phyloP scores from a whole-genome alignment of 2,113 vertebrate species.

The Xiphias gladius region DNA sequence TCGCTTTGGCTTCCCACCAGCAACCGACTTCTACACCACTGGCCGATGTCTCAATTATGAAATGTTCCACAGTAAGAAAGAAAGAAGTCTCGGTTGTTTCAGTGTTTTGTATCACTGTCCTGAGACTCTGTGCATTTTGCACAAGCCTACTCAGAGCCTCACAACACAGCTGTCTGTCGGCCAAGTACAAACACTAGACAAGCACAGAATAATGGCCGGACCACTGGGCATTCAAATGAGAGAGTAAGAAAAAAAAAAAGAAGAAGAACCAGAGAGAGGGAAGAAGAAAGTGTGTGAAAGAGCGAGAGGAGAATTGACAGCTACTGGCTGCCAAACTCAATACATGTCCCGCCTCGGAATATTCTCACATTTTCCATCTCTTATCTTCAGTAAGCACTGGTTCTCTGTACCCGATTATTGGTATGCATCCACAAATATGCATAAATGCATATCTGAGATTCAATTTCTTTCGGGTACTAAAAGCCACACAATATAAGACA shows the following conservation, averaged over 20 bases:
- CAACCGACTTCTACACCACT: constrained; percentile 23
- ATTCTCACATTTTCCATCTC: constrained; percentile 21
- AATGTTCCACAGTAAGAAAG: constrained; percentile 32
- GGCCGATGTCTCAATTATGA: constrained; percentile 37
- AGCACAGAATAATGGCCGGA: constrained; percentile 50
- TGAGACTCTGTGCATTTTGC: constrained; percentile 12
- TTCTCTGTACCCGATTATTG: not conserved
- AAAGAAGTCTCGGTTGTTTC: not conserved
- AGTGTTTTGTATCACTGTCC: constrained; percentile 14
- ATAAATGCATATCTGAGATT: not conserved
- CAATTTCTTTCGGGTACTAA: not conserved
- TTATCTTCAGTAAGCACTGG: not conserved
- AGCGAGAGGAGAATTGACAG: constrained; percentile 27
- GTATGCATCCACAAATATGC: not conserved
- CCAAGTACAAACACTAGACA: constrained; percentile 61
- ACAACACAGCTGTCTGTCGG: constrained; percentile 42
- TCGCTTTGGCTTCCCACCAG: constrained; percentile 22
- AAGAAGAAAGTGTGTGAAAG: constrained; percentile 34
- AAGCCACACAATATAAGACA: constrained; percentile 10
- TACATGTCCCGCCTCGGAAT: constrained; percentile 25
- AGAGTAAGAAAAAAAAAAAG: not conserved
- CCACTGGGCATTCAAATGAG: constrained; percentile 26
- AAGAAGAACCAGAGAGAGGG: not conserved
- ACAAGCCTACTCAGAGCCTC: constrained; percentile 12
- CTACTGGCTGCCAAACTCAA: constrained; percentile 33